Evolutionary conservation across 2,113 vertebrate species (phyloP).

Genomic region (Turnix velox): DNA sequence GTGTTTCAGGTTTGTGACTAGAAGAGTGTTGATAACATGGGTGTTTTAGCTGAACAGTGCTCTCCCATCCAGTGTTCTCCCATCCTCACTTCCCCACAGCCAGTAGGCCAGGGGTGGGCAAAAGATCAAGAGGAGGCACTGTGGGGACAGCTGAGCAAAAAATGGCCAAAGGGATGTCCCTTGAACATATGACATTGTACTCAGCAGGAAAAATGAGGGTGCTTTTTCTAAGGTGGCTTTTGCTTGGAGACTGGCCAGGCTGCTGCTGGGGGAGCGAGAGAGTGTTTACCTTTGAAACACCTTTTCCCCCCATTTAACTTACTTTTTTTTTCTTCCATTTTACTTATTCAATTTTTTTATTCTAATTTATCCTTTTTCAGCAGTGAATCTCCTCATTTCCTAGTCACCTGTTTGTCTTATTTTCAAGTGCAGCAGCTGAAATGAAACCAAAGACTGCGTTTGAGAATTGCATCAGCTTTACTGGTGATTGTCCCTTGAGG

Average conservation of each 20-base stretch:
- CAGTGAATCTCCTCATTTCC: not conserved
- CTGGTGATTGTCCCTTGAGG: not conserved
- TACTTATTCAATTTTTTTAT: not conserved
- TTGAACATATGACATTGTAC: rapidly evolving
- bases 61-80: not conserved
- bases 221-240: not conserved
- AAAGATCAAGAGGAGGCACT: not conserved
- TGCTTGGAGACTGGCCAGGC: not conserved
- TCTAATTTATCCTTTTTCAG: not conserved
- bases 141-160: not conserved
- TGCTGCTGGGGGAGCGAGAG: not conserved
- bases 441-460: not conserved
- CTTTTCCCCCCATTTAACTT: rapidly evolving
- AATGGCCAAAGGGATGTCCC: not conserved
- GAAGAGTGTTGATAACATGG: not conserved
- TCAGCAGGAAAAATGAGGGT: not conserved
- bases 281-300: not conserved
- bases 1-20: not conserved
- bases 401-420: not conserved
- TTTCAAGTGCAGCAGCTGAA: not conserved
- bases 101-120: not conserved
- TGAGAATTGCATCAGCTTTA: not conserved
- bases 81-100: not conserved
- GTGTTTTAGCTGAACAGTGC: not conserved
- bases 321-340: rapidly evolving